Evolutionary conservation across 2,888 invertebrate genomes (phyloP), one percentile per base, ranked within the genome.

Genomic region (Lathronympha strigana): DNA sequence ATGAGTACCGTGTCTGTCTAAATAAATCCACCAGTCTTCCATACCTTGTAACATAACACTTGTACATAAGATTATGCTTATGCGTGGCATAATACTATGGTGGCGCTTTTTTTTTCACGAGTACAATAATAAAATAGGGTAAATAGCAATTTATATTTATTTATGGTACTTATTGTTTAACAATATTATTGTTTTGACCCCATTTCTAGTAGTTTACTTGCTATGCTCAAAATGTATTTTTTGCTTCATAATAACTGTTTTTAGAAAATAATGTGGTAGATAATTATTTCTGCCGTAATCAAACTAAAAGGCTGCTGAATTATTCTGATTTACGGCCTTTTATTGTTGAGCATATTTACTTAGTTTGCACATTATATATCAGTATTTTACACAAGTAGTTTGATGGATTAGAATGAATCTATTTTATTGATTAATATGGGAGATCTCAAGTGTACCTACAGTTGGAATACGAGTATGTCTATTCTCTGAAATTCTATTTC

Each of bases 11-110:
- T 47, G 9, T 64, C 45, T 51, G n/a, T 60, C 38, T 19, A 36
- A 45, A 53, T 23, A 25, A 64, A 60, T 66, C 64, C 64, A 47
- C 53, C 60, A 60, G 64, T 66, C 64, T 66, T 66, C 64, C 64
- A 66, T 60, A 66, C 60, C 58, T 60, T 60, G 36, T 66, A 60
- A 66, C 47, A 25, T 36, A 58, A 64, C 53, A 66, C 60, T 25
- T 53, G 15, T 54, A 53, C 63, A 58, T 47, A 36, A 51, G 21
- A 53, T 28, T 53, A 55, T 47, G 23, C 47, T 60, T 19, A 2
- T n/a, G 45, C 45, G 13, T 45, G 21, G 13, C 45, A 43, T 45
- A 21, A 21, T 33, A 36, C 31, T 50, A 36, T 36, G 21, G 31
- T n/a, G 28, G 40, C 49, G 50, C 38, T 28, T n/a, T 15, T 61